These are phyloP conservation scores for Andrena marginata DNA, from an alignment of 2,888 invertebrate species.

Conservation along the genomic window DNA sequence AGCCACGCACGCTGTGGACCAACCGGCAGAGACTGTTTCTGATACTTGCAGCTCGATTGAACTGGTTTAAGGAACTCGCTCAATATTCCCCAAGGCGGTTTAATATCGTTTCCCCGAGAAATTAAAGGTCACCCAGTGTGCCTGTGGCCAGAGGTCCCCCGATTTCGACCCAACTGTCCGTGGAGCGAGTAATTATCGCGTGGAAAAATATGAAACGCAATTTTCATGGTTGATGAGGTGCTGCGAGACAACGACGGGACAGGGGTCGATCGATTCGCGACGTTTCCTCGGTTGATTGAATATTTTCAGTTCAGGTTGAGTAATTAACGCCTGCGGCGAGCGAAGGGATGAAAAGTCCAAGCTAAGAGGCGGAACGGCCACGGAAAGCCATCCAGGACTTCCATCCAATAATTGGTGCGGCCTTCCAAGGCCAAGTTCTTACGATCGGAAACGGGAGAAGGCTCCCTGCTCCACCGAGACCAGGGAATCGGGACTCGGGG, in stretches of 20 bases:
- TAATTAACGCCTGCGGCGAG: conserved; percentile 51
- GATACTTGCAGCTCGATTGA: neutral
- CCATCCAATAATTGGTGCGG: conserved; percentile 33
- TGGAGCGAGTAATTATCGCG: conserved; percentile 16
- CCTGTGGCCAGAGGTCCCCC: neutral
- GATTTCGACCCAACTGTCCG: neutral
- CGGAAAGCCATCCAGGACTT: conserved; percentile 14
- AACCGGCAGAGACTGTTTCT: conserved; percentile 3
- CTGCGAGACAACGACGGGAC: conserved; percentile 21
- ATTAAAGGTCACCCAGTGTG: neutral
- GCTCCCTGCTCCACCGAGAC: neutral
- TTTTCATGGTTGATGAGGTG: conserved; percentile 6
- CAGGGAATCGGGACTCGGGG: neutral
- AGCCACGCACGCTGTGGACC: conserved; percentile 4
- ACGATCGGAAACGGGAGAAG: neutral
- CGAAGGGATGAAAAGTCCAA: neutral
- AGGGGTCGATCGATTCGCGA: conserved; percentile 28
- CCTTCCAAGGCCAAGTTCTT: conserved; percentile 42
- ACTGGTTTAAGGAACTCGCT: neutral
- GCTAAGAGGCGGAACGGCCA: neutral
- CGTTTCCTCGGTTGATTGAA: conserved; percentile 44
- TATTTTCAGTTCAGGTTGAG: conserved; percentile 43
- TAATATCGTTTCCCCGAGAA: neutral
- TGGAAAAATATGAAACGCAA: conserved; percentile 5
- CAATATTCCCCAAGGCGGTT: neutral